These are phyloP conservation scores for Nannobrachium achirus DNA, from an alignment of 2,113 vertebrate species.

Conservation along the genomic window DNA sequence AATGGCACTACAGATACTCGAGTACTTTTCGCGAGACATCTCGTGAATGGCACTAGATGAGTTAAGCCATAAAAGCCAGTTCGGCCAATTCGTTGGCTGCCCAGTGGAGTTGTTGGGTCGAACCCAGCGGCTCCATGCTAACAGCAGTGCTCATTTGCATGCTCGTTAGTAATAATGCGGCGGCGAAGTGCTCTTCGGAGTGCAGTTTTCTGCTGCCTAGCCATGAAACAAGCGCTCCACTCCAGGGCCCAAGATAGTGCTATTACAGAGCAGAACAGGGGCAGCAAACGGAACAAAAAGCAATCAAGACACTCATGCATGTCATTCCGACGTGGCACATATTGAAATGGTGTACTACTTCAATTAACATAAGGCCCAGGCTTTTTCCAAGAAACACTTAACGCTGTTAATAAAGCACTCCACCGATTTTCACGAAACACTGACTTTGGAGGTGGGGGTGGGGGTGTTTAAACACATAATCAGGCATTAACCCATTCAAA, in stretches of 20 bases:
- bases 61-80: no score
- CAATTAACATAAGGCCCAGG: slow-evolving; percentile 63
- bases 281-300: slow-evolving; percentile 70
- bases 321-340: slow-evolving; percentile 63
- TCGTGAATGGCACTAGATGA: no score
- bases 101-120: slow-evolving; percentile 65
- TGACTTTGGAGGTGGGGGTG: slow-evolving; percentile 23
- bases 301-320: slow-evolving; percentile 76
- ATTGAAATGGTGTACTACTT: slow-evolving; percentile 63
- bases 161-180: slow-evolving; percentile 81
- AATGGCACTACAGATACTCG: no score
- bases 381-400: slow-evolving; percentile 67
- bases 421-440: slow-evolving; percentile 58
- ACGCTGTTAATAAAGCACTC: slow-evolving; percentile 58
- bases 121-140: slow-evolving; percentile 70
- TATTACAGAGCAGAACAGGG: slow-evolving; percentile 64
- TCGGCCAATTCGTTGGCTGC: slow-evolving; percentile 61
- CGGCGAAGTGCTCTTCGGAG: slow-evolving; percentile 79
- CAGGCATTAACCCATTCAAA: no score
- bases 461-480: slow-evolving; percentile 32
- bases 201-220: slow-evolving; percentile 77
- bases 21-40: no score
- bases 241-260: slow-evolving; percentile 51
- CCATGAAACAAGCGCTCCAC: slow-evolving; percentile 74
- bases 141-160: slow-evolving; percentile 76